Conservation (phyloP, 2,113 vertebrate species). For the Antennarius striatus region DNA sequence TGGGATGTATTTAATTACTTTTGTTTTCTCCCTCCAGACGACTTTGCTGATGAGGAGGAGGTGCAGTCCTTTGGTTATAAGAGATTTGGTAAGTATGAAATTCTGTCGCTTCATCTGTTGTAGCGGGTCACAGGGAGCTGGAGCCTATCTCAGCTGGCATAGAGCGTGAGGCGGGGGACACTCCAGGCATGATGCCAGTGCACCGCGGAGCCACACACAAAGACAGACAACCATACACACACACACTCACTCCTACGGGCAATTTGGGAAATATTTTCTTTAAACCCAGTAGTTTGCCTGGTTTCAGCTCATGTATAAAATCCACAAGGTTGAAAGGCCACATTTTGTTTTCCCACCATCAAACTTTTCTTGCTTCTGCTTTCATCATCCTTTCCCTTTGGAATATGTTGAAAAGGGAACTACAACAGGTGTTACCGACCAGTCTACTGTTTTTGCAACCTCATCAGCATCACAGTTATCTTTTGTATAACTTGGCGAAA, state of each 20-base stretch:
- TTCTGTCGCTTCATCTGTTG: not conserved
- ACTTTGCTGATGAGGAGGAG: constrained; percentile 96
- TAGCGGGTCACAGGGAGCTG: too few relatives aligned
- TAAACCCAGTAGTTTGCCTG: constrained; percentile 21
- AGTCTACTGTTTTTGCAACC: constrained; percentile 25
- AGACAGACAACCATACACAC: too few relatives aligned
- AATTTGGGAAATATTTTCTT: constrained; percentile 4
- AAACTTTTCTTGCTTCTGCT: constrained; percentile 46
- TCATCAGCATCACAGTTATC: constrained; percentile 24
- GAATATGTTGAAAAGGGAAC: constrained; percentile 11
- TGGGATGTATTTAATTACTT: not conserved
- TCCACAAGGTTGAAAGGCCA: constrained; percentile 21
- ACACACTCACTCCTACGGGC: too few relatives aligned
- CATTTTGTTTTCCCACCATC: constrained; percentile 45
- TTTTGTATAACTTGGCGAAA: constrained; percentile 14
- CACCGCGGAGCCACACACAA: too few relatives aligned
- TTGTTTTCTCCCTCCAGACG: constrained; percentile 80
- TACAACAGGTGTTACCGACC: constrained; percentile 54
- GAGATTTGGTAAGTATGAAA: constrained; percentile 91
- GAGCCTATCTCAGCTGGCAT: too few relatives aligned
- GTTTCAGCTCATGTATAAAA: constrained; percentile 10
- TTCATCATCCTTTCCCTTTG: constrained; percentile 17
- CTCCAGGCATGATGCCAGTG: too few relatives aligned
- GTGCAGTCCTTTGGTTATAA: constrained; percentile 98
- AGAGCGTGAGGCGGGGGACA: too few relatives aligned